These are phyloP conservation scores for Schizothorax lantsangensis DNA, from an alignment of 2,797 vertebrate genomes.

Conservation along the genomic window DNA sequence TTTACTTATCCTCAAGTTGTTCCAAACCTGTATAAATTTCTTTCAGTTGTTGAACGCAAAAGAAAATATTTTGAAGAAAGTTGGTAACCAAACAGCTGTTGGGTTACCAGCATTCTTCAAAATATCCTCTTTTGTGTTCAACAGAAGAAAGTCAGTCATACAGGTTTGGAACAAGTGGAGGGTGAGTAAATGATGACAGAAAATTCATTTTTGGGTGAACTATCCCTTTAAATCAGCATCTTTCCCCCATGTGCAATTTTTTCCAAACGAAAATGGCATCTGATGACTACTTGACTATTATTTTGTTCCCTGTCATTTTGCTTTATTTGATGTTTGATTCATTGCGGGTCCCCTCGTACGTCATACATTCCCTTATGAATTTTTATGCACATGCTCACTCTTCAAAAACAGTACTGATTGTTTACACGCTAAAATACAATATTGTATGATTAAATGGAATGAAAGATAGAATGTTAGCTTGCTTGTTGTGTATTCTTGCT, in stretches of 20 bases:
- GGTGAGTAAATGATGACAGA: background rate
- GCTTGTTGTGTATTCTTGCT: background rate
- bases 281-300: background rate
- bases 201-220: background rate
- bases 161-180: background rate
- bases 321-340: background rate
- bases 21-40: background rate
- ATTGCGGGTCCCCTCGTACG: background rate
- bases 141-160: background rate
- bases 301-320: background rate
- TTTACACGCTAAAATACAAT: background rate
- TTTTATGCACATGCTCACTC: background rate
- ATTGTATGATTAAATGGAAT: background rate
- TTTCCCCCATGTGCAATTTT: background rate
- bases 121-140: background rate
- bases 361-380: background rate
- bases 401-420: background rate
- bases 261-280: background rate
- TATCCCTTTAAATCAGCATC: background rate
- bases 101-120: background rate
- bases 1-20: background rate
- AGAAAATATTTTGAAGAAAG: background rate
- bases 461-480: background rate
- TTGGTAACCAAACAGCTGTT: background rate
- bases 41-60: background rate